Evolutionary conservation across 2,888 invertebrate genomes (phyloP).

Genomic region (Coleophora deauratella): DNA sequence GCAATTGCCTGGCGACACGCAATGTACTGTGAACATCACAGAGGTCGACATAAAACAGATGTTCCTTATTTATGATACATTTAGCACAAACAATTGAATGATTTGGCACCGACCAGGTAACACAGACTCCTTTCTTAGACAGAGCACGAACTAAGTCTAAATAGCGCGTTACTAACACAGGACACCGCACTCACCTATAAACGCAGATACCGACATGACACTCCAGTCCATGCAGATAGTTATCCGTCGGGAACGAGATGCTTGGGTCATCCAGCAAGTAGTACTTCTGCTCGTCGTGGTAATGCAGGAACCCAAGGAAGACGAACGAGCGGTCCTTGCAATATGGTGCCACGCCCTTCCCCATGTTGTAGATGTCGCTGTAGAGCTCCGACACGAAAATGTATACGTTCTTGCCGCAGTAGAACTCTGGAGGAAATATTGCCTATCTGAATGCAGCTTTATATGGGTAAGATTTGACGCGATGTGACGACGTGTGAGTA

Average conservation of each 20-base stretch:
- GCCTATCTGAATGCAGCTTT: no score
- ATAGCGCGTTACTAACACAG: no score
- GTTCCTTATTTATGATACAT: no score
- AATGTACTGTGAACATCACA: no score
- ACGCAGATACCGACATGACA: constrained; percentile 57
- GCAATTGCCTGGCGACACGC: no score
- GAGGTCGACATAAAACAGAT: no score
- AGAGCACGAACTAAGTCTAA: no score
- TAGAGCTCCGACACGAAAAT: constrained; percentile 58
- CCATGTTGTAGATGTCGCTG: constrained; percentile 63
- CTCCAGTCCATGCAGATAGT: constrained; percentile 58
- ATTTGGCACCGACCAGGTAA: no score
- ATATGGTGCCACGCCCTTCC: constrained; percentile 49
- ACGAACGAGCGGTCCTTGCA: constrained; percentile 58
- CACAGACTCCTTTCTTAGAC: no score
- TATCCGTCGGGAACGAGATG: constrained; percentile 58
- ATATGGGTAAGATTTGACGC: no score
- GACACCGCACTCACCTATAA: constrained; percentile 38
- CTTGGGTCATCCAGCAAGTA: constrained; percentile 58
- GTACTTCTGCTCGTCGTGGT: constrained; percentile 55
- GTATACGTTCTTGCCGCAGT: constrained; percentile 64
- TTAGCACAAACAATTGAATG: no score
- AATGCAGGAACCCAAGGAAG: constrained; percentile 61
- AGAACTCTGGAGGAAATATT: constrained; percentile 44
- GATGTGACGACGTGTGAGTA: no score